Evolutionary conservation across 2,797 vertebrate genomes (phyloP).

Genomic region (Leucoraja ocellata): DNA sequence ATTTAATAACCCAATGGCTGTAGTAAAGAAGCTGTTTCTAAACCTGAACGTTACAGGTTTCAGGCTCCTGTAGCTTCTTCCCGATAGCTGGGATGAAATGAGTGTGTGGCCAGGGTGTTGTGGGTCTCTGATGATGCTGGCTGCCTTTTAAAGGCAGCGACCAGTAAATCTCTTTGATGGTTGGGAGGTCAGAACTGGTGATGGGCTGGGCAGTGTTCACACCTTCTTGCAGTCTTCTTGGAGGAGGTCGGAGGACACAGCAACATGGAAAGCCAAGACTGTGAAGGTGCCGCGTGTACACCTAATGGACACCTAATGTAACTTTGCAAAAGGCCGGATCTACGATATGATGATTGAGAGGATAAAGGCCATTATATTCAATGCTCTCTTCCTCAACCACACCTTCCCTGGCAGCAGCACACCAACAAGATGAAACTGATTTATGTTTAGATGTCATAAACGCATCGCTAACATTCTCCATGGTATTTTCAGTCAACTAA

Average conservation of each 20-base stretch:
- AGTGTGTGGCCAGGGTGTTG: no score
- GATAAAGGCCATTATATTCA: not conserved
- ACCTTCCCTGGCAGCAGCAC: not conserved
- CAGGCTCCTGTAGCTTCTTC: no score
- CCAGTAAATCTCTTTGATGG: no score
- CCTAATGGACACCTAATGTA: not conserved
- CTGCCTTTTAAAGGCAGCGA: no score
- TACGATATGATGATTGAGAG: not conserved
- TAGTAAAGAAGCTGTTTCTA: no score
- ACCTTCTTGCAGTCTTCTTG: no score
- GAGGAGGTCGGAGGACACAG: not conserved
- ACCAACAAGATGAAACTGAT: not conserved
- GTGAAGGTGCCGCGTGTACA: not conserved
- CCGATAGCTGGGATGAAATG: no score
- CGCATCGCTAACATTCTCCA: not conserved
- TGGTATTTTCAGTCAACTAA: slow-evolving; percentile 10
- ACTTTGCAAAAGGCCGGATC: not conserved
- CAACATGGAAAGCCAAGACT: not conserved
- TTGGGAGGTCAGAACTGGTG: no score
- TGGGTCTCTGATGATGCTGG: no score
- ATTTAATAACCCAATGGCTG: no score
- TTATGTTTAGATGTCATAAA: not conserved
- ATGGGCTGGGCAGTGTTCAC: no score
- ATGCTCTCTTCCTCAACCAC: not conserved
- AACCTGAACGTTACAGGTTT: no score